Evolutionary conservation across 1,140 invertebrate species (phyloP).

Genomic region (Pinna nobilis): DNA sequence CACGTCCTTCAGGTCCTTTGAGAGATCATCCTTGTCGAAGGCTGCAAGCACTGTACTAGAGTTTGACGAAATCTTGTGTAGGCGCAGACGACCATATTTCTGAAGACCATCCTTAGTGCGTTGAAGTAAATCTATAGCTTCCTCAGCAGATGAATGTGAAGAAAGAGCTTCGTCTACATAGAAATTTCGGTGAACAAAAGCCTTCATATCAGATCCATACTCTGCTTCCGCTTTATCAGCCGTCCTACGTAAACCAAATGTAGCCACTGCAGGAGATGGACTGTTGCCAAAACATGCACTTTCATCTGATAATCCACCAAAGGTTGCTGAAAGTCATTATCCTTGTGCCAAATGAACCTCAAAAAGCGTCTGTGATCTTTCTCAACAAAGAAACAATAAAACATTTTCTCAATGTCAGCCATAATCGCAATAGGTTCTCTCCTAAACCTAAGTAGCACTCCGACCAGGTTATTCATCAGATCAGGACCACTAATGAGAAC

Average conservation of each 20-base stretch:
- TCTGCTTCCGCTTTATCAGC: slow-evolving; percentile 18
- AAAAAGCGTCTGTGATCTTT: too few relatives aligned
- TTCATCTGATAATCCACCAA: slow-evolving; percentile 45
- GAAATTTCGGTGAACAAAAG: slow-evolving; percentile 21
- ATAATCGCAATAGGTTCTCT: too few relatives aligned
- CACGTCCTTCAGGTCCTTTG: slow-evolving; percentile 15
- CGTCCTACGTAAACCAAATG: slow-evolving; percentile 31
- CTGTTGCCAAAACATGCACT: slow-evolving; percentile 45
- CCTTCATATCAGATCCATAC: slow-evolving; percentile 13
- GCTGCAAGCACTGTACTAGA: slow-evolving; percentile 22
- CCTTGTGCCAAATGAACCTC: too few relatives aligned
- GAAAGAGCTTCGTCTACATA: slow-evolving; percentile 28
- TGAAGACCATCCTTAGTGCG: slow-evolving; percentile 7
- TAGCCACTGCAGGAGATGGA: slow-evolving; percentile 42
- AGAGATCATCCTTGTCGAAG: slow-evolving; percentile 20
- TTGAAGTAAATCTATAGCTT: slow-evolving; percentile 15
- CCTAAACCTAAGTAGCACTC: too few relatives aligned
- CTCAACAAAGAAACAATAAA: too few relatives aligned
- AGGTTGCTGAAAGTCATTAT: not conserved
- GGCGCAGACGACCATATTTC: slow-evolving; percentile 7
- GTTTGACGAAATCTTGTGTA: slow-evolving; percentile 34
- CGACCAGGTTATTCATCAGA: too few relatives aligned
- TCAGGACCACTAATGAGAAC: too few relatives aligned
- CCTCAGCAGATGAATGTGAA: slow-evolving; percentile 5
- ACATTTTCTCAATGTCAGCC: too few relatives aligned